Conservation (phyloP, 2,113 vertebrate genomes). For the Rattus rattus region DNA sequence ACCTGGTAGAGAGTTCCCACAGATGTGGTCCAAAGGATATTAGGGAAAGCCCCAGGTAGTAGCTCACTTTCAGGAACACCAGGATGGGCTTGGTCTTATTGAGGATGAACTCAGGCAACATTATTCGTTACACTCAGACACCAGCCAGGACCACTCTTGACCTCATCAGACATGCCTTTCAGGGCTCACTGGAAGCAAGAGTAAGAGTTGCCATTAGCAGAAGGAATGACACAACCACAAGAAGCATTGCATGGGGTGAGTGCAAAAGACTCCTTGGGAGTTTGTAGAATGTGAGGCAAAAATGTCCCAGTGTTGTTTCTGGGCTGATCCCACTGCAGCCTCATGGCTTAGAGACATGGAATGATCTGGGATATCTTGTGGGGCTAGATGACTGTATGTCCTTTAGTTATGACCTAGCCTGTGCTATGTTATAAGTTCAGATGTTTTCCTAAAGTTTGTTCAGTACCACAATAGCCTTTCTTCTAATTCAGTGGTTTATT, state of each 20-base stretch:
- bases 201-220: rapidly evolving
- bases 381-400: neutral
- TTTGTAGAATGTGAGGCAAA: neutral
- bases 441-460: neutral
- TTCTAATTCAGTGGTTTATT: neutral
- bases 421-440: neutral
- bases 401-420: neutral
- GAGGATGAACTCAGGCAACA: too few relatives aligned
- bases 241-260: rapidly evolving
- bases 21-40: neutral
- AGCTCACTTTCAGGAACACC: neutral
- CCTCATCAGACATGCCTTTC: neutral
- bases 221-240: neutral
- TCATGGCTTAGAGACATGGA: neutral
- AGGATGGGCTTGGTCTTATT: neutral
- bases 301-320: neutral
- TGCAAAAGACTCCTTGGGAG: neutral
- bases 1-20: neutral
- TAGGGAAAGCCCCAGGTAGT: neutral
- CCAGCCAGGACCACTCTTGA: neutral
- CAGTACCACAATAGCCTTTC: neutral
- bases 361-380: neutral
- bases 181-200: neutral
- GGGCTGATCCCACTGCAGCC: neutral
- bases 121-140: too few relatives aligned